Base-by-base conservation (phyloP, 1,140 invertebrate species). In the Pseudomyrmex gracilis region DNA sequence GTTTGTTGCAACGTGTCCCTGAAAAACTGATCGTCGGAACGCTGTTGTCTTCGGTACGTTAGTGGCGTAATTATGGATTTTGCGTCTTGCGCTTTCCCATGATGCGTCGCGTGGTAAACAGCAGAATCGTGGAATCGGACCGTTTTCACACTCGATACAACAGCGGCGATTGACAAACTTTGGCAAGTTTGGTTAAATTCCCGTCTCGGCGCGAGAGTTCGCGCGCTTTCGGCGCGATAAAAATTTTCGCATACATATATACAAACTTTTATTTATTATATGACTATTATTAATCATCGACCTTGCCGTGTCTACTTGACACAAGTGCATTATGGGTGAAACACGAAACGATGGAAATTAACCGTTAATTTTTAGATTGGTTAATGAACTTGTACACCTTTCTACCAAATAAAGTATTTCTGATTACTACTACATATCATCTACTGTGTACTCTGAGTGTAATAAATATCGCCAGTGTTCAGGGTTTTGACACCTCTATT, bases 271-370 rank as follows among this genome's bases (percentile, higher is more conserved):
- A 15, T 77, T 47, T 22, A 4, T 47, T 45, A n/a, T n/a, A 12
- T 24, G 4, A 5, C 5, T 24, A 13, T 58, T 58, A 0, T 22
- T 13, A 67, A 17, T n/a, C 9, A 15, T 47, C 47, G 20, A 53
- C 20, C n/a, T 53, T 24, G 15, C 53, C 15, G 15, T 17, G 20
- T 15, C 2, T 47, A 15, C 34, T 20, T 47, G 68, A 55, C 13
- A 83, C 82, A 87, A 86, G 83, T 89, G 90, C 89, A 92, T 91
- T 88, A 76, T 90, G 90, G 87, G 90, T 90, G 83, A 63, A 34
- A 92, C 60, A 89, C 82, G 91, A 85, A 92, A 93, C 89, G 88
- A 74, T 67, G 92, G 87, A 92, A 93, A 85, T 84, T 87, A 85
- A 92, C 88, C 89, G 83, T 89, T 89, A 89, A 87, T 91, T 91